Percentiles rank a stretch among this genome's conserved stretches.
Evolutionary conservation across 2,888 invertebrate species (phyloP).

Genomic region (Prosopocoilus inquinatus): DNA sequence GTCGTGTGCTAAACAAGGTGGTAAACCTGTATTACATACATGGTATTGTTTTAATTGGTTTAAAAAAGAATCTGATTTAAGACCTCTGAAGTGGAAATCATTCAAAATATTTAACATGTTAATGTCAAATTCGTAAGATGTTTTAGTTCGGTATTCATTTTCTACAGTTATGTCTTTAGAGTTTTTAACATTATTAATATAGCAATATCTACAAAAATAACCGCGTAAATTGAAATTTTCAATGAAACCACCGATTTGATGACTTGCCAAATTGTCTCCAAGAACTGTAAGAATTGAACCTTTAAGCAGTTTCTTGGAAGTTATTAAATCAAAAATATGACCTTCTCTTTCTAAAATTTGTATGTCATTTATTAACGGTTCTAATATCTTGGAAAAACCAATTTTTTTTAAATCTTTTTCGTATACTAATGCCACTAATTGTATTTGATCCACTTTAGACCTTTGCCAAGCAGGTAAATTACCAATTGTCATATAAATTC

Average conservation of each 20-base stretch:
- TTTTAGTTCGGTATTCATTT: background rate
- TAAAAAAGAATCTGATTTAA: background rate
- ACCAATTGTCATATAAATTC: slow-evolving; percentile 29
- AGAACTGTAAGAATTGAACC: slow-evolving; percentile 26
- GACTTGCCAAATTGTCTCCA: slow-evolving; percentile 33
- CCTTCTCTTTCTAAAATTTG: slow-evolving; percentile 26
- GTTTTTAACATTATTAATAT: slow-evolving; percentile 4
- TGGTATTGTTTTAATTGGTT: slow-evolving; percentile 7
- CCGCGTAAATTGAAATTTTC: slow-evolving; percentile 31
- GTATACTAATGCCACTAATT: slow-evolving; percentile 30
- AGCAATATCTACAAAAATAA: slow-evolving; percentile 34
- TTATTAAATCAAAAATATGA: slow-evolving; percentile 10
- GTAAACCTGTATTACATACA: slow-evolving; percentile 7
- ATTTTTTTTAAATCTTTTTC: slow-evolving; percentile 25
- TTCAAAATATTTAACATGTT: background rate
- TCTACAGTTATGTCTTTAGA: too few species aligned
- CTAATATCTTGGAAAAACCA: slow-evolving; percentile 25
- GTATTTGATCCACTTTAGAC: slow-evolving; percentile 27
- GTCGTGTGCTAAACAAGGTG: slow-evolving; percentile 23
- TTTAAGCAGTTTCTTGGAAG: slow-evolving; percentile 12
- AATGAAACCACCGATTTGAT: slow-evolving; percentile 35
- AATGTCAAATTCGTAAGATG: background rate
- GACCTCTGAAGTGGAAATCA: background rate
- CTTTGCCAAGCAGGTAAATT: slow-evolving; percentile 27
- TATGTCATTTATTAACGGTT: slow-evolving; percentile 26